phyloP scores from a whole-genome alignment of 2,888 invertebrate species.

The Sinopyrophorus schimmeli region DNA sequence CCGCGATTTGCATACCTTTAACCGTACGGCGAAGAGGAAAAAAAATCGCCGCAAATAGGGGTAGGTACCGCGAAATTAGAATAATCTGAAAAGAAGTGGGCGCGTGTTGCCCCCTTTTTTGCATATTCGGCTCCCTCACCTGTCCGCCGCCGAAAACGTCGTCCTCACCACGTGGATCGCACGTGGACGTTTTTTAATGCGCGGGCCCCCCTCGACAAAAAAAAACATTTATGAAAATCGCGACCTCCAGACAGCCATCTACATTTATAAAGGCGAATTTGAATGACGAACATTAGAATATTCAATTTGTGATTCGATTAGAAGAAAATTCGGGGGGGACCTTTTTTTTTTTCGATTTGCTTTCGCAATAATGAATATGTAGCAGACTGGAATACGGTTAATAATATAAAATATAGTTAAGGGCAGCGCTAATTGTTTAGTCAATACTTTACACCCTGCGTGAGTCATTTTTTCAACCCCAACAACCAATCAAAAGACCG shows the following conservation, averaged over 20 bases:
- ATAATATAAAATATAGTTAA: constrained; percentile 55
- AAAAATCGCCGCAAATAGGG: constrained; percentile 24
- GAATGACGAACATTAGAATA: not conserved
- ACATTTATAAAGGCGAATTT: constrained; percentile 18
- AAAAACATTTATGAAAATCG: constrained; percentile 30
- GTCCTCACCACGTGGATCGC: constrained; percentile 36
- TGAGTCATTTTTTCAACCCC: constrained; percentile 58
- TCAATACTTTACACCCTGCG: constrained; percentile 59
- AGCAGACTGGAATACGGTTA: constrained; percentile 34
- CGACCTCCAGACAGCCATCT: constrained; percentile 25
- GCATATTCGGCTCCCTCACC: constrained; percentile 28
- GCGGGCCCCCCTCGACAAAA: constrained; percentile 16
- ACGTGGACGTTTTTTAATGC: constrained; percentile 33
- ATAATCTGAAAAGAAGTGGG: constrained; percentile 33
- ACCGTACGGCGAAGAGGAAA: constrained; percentile 11
- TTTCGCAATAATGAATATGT: not conserved
- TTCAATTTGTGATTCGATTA: constrained; percentile 3
- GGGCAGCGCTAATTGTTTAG: constrained; percentile 58
- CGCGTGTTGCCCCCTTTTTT: constrained; percentile 37
- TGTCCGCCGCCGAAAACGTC: no score
- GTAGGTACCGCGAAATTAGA: constrained; percentile 22
- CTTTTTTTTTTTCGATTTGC: constrained; percentile 3
- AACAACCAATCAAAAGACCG: constrained; percentile 56
- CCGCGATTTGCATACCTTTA: constrained; percentile 30
- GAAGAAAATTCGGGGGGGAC: not conserved